Evolutionary conservation across 2,888 invertebrate species (phyloP).

Genomic region (Drosophila affinis): DNA sequence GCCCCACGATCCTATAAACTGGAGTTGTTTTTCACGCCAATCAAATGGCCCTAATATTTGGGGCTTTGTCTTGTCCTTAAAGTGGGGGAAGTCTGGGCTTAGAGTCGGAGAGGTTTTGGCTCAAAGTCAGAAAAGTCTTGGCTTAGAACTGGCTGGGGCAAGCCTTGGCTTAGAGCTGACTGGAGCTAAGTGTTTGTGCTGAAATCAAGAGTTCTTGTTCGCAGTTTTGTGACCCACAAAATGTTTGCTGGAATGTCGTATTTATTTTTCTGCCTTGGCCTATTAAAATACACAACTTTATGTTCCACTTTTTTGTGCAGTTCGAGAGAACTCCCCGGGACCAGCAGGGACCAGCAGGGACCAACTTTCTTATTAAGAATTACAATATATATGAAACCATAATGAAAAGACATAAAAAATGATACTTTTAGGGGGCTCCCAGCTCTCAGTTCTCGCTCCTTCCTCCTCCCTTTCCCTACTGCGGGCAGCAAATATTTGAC

Average conservation of each 20-base stretch:
- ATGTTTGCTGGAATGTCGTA: conserved; percentile 47
- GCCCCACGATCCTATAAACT: conserved; percentile 8
- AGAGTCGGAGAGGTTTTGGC: no score
- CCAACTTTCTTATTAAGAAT: conserved; percentile 76
- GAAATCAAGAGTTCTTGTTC: conserved; percentile 50
- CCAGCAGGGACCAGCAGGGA: conserved; percentile 11
- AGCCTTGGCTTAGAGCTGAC: no score
- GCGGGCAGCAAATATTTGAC: conserved; percentile 53
- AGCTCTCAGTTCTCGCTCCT: conserved; percentile 17
- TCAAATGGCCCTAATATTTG: conserved; percentile 34
- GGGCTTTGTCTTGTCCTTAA: neutral
- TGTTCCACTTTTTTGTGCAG: conserved; percentile 59
- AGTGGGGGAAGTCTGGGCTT: no score
- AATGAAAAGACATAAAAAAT: conserved; percentile 79
- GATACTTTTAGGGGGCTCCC: conserved; percentile 65
- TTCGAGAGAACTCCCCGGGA: conserved; percentile 30
- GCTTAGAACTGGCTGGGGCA: no score
- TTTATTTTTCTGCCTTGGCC: conserved; percentile 60
- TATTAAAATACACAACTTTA: conserved; percentile 75
- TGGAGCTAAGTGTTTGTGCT: neutral
- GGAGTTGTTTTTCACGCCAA: conserved; percentile 63
- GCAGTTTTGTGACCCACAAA: conserved; percentile 61
- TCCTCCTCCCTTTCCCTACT: conserved; percentile 40
- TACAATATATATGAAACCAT: conserved; percentile 62
- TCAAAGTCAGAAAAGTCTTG: no score